These are phyloP conservation scores for Rotaria socialis DNA, from an alignment of 2,888 invertebrate genomes.

Conservation along the genomic window DNA sequence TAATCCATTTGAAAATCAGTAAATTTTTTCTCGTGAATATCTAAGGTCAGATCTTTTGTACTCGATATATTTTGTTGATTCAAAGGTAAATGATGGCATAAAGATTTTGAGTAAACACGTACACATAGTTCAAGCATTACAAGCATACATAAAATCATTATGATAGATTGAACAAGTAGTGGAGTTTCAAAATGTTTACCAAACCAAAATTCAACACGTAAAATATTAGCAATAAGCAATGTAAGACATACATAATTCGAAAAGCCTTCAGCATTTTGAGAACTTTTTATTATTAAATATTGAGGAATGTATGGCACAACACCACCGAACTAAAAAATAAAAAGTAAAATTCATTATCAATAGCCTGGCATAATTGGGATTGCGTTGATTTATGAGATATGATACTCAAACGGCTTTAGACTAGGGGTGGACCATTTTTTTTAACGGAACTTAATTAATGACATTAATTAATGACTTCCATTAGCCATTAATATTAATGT, in stretches of 20 bases:
- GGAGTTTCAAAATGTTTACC: slow-evolving; percentile 93
- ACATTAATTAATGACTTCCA: no score
- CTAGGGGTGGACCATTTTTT: no score
- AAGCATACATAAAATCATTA: slow-evolving; percentile 95
- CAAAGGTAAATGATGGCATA: slow-evolving; percentile 51
- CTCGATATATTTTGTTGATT: not conserved
- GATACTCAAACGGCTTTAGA: no score
- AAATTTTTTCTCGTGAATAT: slow-evolving; percentile 53
- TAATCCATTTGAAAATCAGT: slow-evolving; percentile 84
- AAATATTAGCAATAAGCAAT: slow-evolving; percentile 85
- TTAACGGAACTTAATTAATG: no score
- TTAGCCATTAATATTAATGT: no score
- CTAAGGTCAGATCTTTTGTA: not conserved
- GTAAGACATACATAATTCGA: slow-evolving; percentile 92
- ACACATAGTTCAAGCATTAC: slow-evolving; percentile 89
- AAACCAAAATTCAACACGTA: slow-evolving; percentile 96
- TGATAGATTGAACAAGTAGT: slow-evolving; percentile 85
- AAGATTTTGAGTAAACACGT: slow-evolving; percentile 64
- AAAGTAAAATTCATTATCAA: no score
- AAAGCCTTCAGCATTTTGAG: slow-evolving; percentile 83
- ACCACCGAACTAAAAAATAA: slow-evolving; percentile 69
- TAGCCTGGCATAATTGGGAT: no score
- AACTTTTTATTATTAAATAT: slow-evolving; percentile 81
- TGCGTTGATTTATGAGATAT: no score
- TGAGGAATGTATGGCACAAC: slow-evolving; percentile 92